These are phyloP conservation scores for Paracyclopina nana DNA, from an alignment of 1,140 invertebrate species.

Conservation along the genomic window DNA sequence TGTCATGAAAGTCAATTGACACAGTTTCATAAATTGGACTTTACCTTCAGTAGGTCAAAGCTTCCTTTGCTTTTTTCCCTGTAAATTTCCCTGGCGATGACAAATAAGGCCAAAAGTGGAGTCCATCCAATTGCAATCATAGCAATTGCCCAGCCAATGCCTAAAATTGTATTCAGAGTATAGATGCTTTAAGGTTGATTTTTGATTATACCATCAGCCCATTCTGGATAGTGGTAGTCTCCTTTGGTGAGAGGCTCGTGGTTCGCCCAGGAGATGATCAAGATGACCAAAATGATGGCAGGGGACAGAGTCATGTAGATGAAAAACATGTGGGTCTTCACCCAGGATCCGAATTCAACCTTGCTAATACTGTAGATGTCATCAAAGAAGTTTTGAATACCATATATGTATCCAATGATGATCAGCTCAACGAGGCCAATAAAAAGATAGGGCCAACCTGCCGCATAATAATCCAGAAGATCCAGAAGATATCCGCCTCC, in stretches of 20 bases:
- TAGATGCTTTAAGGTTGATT: too few relatives aligned
- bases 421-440: constrained; percentile 57
- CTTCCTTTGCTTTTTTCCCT: neutral
- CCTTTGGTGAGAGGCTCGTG: neutral
- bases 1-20: neutral
- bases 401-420: constrained; percentile 58
- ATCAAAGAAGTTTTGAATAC: constrained; percentile 50
- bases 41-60: neutral
- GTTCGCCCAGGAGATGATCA: neutral
- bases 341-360: neutral
- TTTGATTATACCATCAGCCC: neutral
- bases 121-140: neutral
- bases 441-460: constrained; percentile 60
- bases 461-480: constrained; percentile 62
- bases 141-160: neutral
- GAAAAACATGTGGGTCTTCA: too few relatives aligned
- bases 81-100: neutral
- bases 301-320: neutral
- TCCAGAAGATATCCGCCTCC: constrained; percentile 57
- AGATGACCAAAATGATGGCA: neutral
- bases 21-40: too few relatives aligned
- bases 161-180: too few relatives aligned
- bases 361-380: constrained; percentile 50
- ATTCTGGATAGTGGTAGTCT: neutral
- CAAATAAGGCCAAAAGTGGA: neutral